Percentiles rank a stretch among this genome's conserved stretches.
Conservation (phyloP, 2,797 vertebrate genomes). For the Poecile montanus region DNA sequence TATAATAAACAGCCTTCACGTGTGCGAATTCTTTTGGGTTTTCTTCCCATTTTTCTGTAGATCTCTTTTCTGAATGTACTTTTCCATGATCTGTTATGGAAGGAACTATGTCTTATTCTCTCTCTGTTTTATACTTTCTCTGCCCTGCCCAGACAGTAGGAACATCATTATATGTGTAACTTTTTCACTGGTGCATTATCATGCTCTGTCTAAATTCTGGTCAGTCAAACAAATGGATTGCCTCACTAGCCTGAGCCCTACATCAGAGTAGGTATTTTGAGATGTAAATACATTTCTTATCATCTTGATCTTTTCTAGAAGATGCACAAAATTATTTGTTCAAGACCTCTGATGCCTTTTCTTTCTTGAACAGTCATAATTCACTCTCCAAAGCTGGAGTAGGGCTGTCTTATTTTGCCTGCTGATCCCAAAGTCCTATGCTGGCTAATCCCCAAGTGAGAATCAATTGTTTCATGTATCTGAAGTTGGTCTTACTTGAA, state of each 20-base stretch:
- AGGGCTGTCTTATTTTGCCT: background rate
- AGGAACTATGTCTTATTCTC: background rate
- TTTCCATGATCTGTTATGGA: background rate
- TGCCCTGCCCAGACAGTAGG: background rate
- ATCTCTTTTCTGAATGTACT: background rate
- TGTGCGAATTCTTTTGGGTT: background rate
- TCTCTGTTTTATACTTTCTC: background rate
- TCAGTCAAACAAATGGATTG: background rate
- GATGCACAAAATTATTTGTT: background rate
- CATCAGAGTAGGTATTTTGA: background rate
- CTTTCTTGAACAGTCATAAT: background rate
- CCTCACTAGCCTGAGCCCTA: background rate
- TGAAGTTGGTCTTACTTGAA: background rate
- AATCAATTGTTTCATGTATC: background rate
- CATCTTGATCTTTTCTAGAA: background rate
- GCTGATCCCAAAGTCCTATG: accelerated
- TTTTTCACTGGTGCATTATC: background rate
- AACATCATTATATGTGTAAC: background rate
- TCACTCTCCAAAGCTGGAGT: background rate
- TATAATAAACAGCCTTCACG: background rate
- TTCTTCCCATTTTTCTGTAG: background rate
- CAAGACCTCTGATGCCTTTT: background rate
- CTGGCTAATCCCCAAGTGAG: background rate
- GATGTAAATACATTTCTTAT: background rate
- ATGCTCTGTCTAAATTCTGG: background rate